Base-by-base conservation (phyloP, 2,888 invertebrate species). In the Aproaerema taeniolella region DNA sequence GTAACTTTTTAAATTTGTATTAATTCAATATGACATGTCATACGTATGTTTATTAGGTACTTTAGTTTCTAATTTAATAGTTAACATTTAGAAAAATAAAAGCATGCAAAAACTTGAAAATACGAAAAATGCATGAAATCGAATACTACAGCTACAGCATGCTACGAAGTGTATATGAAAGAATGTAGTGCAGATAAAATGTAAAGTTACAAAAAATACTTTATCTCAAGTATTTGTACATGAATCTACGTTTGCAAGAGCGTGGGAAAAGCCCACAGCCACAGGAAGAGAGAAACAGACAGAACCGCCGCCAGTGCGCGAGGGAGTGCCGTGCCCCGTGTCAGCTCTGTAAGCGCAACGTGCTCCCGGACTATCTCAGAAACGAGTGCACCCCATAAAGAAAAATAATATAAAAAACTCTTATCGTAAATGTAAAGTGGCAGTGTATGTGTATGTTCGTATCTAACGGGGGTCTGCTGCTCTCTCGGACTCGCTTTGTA, bases 201-300 rank as follows among this genome's bases (percentile, higher is more conserved):
- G 26, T 35, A 26, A 52, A 49, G 46, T 45, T 40, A 47, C 24
- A 11, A 7, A n/a, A n/a, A n/a, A n/a, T 53, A 52, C 52, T 38
- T 52, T 41, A 54, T 47, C 45, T 55, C 56, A 38, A 43, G 41
- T 51, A 52, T 43, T 44, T 39, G 50, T 63, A 61, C 50, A 67
- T 62, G 61, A 60, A 61, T 55, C 77, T 77, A 79, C 65, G 50
- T 57, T 67, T 71, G 76, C 74, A 67, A 74, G 75, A 72, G 75
- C 71, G 75, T 78, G 83, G 82, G 79, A 50, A 64, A 74, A 72
- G 72, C 80, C 83, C 85, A 79, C 81, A 74, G 79, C 86, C 87
- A 87, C 87, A 87, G 87, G 81, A 86, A 87, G 87, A 87, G 87
- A 87, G 87, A 79, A 83, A 86, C 87, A 87, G 87, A 86, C 86